Conservation (phyloP, 2,888 invertebrate species). For the Orchesellides sinensis region DNA sequence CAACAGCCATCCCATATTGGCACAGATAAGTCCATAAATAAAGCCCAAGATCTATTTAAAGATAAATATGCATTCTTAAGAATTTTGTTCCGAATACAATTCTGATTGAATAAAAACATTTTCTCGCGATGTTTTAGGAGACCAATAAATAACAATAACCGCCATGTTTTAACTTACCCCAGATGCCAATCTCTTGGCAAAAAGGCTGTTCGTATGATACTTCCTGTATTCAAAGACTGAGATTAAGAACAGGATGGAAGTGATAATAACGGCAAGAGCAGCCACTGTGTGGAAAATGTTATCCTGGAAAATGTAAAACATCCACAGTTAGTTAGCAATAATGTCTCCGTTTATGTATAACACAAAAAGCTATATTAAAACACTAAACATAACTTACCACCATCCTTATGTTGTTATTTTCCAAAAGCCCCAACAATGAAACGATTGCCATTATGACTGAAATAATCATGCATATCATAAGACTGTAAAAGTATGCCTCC, state of each 20-base stretch:
- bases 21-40: conserved; percentile 68
- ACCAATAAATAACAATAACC: neutral
- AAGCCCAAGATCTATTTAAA: conserved; percentile 67
- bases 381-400: conserved; percentile 59
- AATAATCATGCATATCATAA: conserved; percentile 69
- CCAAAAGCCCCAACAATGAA: conserved; percentile 69
- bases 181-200: conserved; percentile 66
- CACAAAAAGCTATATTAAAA: neutral
- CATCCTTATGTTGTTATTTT: conserved; percentile 67
- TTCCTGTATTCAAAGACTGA: conserved; percentile 67
- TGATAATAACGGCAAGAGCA: conserved; percentile 67
- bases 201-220: conserved; percentile 54
- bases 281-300: conserved; percentile 70
- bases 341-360: too few relatives aligned
- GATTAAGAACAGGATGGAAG: conserved; percentile 67
- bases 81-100: too few relatives aligned
- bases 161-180: conserved; percentile 67
- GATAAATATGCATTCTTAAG: conserved; percentile 2
- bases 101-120: neutral
- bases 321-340: neutral
- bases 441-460: conserved; percentile 66
- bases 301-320: conserved; percentile 59
- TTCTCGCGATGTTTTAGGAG: neutral
- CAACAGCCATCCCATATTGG: conserved; percentile 70
- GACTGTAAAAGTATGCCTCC: conserved; percentile 68